A percentile compares a stretch with the other conserved stretches of the same genome.
Evolutionary conservation across 2,888 invertebrate genomes (phyloP).

Genomic region (Congeria kusceri): DNA sequence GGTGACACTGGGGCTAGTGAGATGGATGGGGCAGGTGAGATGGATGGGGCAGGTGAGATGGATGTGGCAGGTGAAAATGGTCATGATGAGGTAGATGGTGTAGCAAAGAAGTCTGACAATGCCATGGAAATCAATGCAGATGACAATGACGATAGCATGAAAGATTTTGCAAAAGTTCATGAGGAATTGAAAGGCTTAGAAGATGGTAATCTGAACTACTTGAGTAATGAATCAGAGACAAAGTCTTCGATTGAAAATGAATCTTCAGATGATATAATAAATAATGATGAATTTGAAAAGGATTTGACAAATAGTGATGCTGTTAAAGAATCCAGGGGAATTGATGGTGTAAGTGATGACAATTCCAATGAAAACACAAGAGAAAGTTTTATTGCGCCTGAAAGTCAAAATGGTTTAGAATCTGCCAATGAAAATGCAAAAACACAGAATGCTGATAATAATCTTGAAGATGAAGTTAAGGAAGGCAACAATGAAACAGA

Average conservation of each 20-base stretch:
- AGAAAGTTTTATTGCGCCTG: not conserved
- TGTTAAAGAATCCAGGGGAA: not conserved
- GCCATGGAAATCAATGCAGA: not conserved
- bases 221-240: no score
- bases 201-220: no score
- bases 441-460: not conserved
- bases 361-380: no score
- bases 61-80: not conserved
- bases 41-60: not conserved
- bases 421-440: no score
- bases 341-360: no score
- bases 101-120: not conserved
- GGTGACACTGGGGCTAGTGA: not conserved
- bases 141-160: not conserved
- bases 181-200: no score
- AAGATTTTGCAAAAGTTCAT: no score
- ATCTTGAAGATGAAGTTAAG: conserved; percentile 6
- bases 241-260: no score
- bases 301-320: not conserved
- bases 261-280: not conserved
- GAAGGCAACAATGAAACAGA: conserved; percentile 8
- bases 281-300: not conserved
- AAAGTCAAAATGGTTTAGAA: no score
- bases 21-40: not conserved
- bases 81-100: not conserved